These are phyloP conservation scores for Lophotriccus pileatus DNA, from an alignment of 2,797 vertebrate genomes.

Conservation along the genomic window DNA sequence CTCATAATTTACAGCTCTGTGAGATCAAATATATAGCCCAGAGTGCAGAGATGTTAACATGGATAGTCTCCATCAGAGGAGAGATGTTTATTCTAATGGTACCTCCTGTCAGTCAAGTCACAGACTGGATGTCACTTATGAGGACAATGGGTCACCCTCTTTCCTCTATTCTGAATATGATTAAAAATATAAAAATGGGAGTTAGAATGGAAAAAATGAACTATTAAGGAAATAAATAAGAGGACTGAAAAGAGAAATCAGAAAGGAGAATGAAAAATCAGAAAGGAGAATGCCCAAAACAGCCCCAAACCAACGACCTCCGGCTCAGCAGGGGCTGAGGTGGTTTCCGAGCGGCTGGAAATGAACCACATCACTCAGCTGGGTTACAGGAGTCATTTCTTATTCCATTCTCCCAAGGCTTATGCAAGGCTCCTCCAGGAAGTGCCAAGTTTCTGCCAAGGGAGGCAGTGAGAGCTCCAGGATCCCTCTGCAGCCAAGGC, in stretches of 20 bases:
- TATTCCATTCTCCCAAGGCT: background rate
- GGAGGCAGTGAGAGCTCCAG: background rate
- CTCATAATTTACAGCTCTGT: constrained; percentile 54
- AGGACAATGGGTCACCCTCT: background rate
- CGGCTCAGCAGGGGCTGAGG: background rate
- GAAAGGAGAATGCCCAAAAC: background rate
- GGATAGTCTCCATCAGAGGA: background rate
- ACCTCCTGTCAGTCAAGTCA: constrained; percentile 21
- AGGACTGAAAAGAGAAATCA: background rate
- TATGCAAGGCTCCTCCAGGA: background rate
- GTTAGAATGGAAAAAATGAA: background rate
- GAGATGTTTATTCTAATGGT: constrained; percentile 14
- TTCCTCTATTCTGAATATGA: background rate
- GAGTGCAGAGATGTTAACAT: background rate
- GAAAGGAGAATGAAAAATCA: background rate
- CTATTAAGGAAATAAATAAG: background rate
- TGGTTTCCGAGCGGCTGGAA: background rate
- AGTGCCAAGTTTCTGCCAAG: constrained; percentile 13
- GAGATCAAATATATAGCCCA: constrained; percentile 17
- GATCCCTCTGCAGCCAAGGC: background rate
- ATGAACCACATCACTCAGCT: background rate
- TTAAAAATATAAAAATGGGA: constrained; percentile 35
- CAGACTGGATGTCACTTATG: background rate
- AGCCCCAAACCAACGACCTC: background rate
- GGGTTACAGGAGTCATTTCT: background rate